Percentiles rank a stretch among this genome's conserved stretches.
Evolutionary conservation across 2,888 invertebrate species (phyloP).

Genomic region (Cataglyphis livida): DNA sequence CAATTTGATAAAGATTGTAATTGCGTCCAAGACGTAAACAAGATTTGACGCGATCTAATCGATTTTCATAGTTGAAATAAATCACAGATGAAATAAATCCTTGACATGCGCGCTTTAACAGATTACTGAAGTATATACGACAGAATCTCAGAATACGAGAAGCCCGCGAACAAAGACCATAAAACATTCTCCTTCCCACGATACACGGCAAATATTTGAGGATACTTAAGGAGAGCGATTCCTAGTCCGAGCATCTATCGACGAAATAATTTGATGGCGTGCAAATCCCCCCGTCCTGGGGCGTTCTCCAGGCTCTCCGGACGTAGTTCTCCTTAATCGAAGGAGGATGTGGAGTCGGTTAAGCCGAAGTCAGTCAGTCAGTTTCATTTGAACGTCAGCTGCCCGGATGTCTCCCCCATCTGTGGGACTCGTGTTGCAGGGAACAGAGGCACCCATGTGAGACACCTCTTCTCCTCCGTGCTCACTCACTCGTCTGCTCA

Average conservation of each 20-base stretch:
- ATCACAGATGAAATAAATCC: not conserved
- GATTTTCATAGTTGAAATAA: not conserved
- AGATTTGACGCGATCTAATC: constrained; percentile 6
- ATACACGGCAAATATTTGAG: not conserved
- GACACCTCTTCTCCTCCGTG: constrained; percentile 84
- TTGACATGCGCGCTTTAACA: not conserved
- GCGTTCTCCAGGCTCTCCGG: constrained; percentile 76
- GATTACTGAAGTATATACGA: not conserved
- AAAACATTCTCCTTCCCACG: constrained; percentile 9
- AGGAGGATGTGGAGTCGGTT: constrained; percentile 86
- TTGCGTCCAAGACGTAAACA: not conserved
- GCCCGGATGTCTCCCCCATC: constrained; percentile 86
- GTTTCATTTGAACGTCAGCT: constrained; percentile 85
- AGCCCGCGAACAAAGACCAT: not conserved
- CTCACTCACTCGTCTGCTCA: constrained; percentile 78
- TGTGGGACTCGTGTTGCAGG: constrained; percentile 84
- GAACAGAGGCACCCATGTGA: constrained; percentile 85
- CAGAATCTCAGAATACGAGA: constrained; percentile 30
- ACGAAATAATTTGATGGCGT: constrained; percentile 48
- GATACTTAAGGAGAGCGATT: constrained; percentile 4
- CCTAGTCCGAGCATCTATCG: constrained; percentile 35
- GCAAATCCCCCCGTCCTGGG: constrained; percentile 27
- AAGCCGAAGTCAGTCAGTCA: constrained; percentile 85
- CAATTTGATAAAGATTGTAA: not conserved
- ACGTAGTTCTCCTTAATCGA: constrained; percentile 85